Base-by-base conservation (phyloP, 2,888 invertebrate genomes). In the Lithophane leautieri region DNA sequence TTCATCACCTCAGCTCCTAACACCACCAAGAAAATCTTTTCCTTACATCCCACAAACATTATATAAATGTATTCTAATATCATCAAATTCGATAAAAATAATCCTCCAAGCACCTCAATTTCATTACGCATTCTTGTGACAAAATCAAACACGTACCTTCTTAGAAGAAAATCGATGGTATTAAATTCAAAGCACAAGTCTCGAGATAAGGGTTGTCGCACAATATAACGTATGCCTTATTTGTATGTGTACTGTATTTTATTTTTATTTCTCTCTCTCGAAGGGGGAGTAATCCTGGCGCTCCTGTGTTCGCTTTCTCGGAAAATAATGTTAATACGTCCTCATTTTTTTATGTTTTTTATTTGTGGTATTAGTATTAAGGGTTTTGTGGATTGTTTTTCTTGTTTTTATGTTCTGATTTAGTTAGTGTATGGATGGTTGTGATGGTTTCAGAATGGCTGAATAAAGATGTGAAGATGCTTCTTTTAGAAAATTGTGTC, bases 141-240 rank as follows among this genome's bases (percentile, higher is more conserved):
- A 75, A 85, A 86, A 89, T 87, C 84, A 89, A 89, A 90, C 84
- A 83, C 73, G 81, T 83, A 47, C 72, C 70, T 68, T 78, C 78
- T 86, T 63, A 56, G 34, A 80, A 83, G 88, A 91, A 91, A 92
- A 92, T 92, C 92, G 89, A 92, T 92, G 82, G 90, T 80, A 92
- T 91, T 91, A 92, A 88, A 91, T 91, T 90, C 91, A 89, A 88
- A 88, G 91, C 89, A 88, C 88, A 89, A 87, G 87, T 84, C 89
- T 92, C 90, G 88, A 89, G 90, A 92, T 92, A 93, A 92, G 91
- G 91, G 91, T 91, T 91, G 89, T 85, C 80, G 86, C 86, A 88
- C 87, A 91, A 92, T 88, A 87, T 86, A 86, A 88, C 90, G 90
- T 89, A 90, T 89, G 89, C 90, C 90, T 90, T 91, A 91, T 92